Percentiles rank a stretch among this genome's conserved stretches.
Conservation (phyloP, 2,888 invertebrate species). For the Rotaria magnacalcarata region DNA sequence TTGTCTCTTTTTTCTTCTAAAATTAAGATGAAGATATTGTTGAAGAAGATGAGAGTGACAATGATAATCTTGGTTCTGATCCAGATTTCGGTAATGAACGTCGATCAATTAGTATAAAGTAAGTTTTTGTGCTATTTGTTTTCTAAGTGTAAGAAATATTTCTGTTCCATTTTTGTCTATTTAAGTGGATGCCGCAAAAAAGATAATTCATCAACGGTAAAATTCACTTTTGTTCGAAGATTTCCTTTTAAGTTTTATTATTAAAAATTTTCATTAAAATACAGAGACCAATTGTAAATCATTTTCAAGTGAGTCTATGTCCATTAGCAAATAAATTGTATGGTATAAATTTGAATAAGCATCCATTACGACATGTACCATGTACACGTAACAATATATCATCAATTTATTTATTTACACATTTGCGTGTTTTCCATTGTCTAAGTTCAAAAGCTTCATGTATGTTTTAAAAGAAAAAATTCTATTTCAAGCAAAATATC, state of each 20-base stretch:
- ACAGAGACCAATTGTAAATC: not conserved
- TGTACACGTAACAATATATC: not conserved
- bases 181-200: not conserved
- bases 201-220: not conserved
- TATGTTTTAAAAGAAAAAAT: not conserved
- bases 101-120: not conserved
- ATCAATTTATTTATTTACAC: not conserved
- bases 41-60: not conserved
- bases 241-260: not conserved
- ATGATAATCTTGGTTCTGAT: not conserved
- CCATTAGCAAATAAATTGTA: not conserved
- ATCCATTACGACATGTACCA: not conserved
- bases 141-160: not conserved
- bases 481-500: too few species aligned
- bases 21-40: not conserved
- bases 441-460: not conserved
- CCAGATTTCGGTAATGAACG: not conserved
- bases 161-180: not conserved
- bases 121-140: not conserved
- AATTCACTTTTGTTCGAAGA: not conserved
- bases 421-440: constrained; percentile 7
- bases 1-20: not conserved
- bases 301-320: not conserved
- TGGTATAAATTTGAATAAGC: not conserved
- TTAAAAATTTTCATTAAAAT: not conserved